These are phyloP conservation scores for Dinocampus coccinellae DNA, from an alignment of 2,888 invertebrate genomes.

Conservation along the genomic window DNA sequence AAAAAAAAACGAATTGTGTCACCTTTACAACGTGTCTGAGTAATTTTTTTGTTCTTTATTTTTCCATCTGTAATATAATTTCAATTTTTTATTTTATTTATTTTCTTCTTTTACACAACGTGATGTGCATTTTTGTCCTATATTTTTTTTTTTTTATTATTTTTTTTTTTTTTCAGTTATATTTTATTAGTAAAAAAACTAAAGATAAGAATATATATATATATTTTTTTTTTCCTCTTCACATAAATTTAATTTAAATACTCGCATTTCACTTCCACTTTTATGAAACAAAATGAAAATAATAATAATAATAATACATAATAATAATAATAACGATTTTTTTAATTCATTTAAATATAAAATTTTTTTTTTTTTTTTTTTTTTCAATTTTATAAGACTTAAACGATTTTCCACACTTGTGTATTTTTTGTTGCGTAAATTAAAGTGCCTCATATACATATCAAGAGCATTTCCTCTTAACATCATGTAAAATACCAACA, in stretches of 20 bases:
- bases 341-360: too few relatives aligned
- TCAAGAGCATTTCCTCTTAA: neutral
- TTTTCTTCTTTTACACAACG: neutral
- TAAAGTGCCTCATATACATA: conserved; percentile 10
- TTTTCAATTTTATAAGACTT: neutral
- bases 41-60: neutral
- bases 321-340: too few relatives aligned
- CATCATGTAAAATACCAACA: neutral
- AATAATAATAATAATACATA: too few relatives aligned
- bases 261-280: neutral
- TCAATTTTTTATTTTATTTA: too few relatives aligned
- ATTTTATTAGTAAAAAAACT: neutral
- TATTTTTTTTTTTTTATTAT: too few relatives aligned
- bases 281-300: conserved; percentile 4
- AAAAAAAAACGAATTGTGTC: conserved; percentile 37
- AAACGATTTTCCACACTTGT: conserved; percentile 19
- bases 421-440: conserved; percentile 14
- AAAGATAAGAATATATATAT: neutral
- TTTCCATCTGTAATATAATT: too few relatives aligned
- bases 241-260: neutral
- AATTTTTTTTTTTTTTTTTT: conserved; percentile 14
- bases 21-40: neutral
- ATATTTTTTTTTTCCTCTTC: neutral
- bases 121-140: neutral
- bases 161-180: neutral